These are phyloP conservation scores for Dufourea novaeangliae DNA, from an alignment of 1,140 invertebrate genomes.

Conservation along the genomic window DNA sequence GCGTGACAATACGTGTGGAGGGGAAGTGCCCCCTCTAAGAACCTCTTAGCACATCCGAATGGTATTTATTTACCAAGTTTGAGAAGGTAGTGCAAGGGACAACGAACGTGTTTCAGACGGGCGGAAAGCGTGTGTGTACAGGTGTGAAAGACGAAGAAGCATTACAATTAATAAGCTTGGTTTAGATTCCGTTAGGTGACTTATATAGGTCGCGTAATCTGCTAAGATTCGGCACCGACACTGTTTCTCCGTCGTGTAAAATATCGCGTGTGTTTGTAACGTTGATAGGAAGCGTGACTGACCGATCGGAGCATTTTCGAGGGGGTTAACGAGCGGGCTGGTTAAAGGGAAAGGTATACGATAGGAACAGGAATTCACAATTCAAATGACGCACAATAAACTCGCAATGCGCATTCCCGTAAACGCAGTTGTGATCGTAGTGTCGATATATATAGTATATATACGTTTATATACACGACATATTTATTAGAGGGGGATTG, in stretches of 20 bases:
- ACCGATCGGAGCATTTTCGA: neutral
- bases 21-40: too few relatives aligned
- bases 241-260: neutral
- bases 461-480: constrained; percentile 54
- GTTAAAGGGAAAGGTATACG: constrained; percentile 1
- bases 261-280: neutral
- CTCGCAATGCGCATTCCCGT: constrained; percentile 80
- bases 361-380: constrained; percentile 71
- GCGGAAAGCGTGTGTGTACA: too few relatives aligned
- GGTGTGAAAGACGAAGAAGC: too few relatives aligned
- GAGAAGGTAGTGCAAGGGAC: too few relatives aligned
- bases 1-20: too few relatives aligned
- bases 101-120: too few relatives aligned
- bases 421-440: constrained; percentile 81
- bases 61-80: too few relatives aligned
- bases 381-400: constrained; percentile 81
- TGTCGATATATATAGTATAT: constrained; percentile 62
- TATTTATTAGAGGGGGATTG: constrained; percentile 45
- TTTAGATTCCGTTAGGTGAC: neutral
- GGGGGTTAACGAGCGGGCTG: neutral
- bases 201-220: too few relatives aligned
- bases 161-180: too few relatives aligned
- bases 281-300: neutral
- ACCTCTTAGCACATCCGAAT: too few relatives aligned
- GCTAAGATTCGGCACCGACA: neutral